Evolutionary conservation across 2,797 vertebrate genomes (phyloP).

Genomic region (Sus cebifrons): DNA sequence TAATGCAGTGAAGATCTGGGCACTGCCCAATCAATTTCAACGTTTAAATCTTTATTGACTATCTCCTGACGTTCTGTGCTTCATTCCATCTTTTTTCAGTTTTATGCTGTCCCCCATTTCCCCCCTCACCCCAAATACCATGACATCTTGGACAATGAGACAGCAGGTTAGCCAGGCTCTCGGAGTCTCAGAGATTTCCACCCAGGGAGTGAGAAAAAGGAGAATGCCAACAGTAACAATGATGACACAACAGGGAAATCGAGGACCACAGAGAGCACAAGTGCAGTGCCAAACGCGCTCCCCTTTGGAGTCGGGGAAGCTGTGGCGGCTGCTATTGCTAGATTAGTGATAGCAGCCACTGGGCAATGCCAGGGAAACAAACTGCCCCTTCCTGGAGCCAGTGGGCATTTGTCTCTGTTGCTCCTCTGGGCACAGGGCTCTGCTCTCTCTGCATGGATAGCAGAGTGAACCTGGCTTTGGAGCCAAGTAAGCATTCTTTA

Average conservation of each 20-base stretch:
- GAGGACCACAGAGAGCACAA: neutral
- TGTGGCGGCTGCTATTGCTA: conserved; percentile 46
- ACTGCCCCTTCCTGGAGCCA: conserved; percentile 56
- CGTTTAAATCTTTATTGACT: conserved; percentile 1
- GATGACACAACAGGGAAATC: conserved; percentile 5
- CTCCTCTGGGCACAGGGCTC: conserved; percentile 31
- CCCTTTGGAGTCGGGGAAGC: conserved; percentile 50
- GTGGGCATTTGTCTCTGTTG: conserved; percentile 75
- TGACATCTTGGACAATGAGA: neutral
- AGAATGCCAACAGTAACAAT: neutral
- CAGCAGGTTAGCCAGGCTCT: neutral
- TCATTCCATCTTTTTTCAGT: neutral
- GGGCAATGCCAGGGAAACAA: conserved; percentile 78
- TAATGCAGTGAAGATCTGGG: neutral
- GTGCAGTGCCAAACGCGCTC: neutral
- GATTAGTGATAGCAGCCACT: conserved; percentile 37
- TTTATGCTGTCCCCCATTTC: neutral
- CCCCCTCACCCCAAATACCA: neutral
- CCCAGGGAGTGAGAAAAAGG: neutral
- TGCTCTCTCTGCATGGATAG: conserved; percentile 73
- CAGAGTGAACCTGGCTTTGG: conserved; percentile 66
- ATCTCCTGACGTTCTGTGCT: conserved; percentile 9
- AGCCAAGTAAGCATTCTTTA: conserved; percentile 69
- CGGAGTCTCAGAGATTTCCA: neutral
- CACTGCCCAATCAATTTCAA: neutral